Conservation (phyloP, 2,888 invertebrate genomes). For the Euplagia quadripunctaria region DNA sequence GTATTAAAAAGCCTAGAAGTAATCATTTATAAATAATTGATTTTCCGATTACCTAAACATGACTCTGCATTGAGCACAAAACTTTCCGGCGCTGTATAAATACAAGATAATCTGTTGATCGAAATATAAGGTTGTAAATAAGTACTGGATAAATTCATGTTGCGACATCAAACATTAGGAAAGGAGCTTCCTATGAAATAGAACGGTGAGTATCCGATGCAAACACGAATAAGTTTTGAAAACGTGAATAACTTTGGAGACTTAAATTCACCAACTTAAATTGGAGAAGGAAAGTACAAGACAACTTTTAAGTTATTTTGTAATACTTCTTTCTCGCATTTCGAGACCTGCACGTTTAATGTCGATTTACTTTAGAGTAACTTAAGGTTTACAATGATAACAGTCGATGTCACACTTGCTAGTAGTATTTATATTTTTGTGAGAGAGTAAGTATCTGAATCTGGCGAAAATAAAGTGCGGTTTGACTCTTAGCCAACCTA, state of each 20-base stretch:
- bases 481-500: no score
- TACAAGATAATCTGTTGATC: background rate
- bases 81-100: background rate
- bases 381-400: no score
- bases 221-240: background rate
- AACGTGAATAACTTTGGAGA: background rate
- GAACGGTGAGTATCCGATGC: background rate
- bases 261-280: background rate
- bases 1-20: background rate
- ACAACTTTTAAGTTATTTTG: no score
- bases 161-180: background rate
- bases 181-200: background rate
- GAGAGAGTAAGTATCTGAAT: no score
- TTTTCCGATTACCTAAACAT: constrained; percentile 13
- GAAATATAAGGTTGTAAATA: background rate
- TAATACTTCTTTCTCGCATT: no score
- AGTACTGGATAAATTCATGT: background rate
- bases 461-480: no score
- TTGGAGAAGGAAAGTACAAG: background rate
- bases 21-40: constrained; percentile 20
- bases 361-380: no score
- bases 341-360: no score
- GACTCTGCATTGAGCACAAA: background rate
- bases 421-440: no score
- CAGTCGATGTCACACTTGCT: no score